A percentile compares a stretch with the other conserved stretches of the same genome.
These are phyloP conservation scores for Amiota communis DNA, from an alignment of 2,888 invertebrate genomes.

Conservation along the genomic window DNA sequence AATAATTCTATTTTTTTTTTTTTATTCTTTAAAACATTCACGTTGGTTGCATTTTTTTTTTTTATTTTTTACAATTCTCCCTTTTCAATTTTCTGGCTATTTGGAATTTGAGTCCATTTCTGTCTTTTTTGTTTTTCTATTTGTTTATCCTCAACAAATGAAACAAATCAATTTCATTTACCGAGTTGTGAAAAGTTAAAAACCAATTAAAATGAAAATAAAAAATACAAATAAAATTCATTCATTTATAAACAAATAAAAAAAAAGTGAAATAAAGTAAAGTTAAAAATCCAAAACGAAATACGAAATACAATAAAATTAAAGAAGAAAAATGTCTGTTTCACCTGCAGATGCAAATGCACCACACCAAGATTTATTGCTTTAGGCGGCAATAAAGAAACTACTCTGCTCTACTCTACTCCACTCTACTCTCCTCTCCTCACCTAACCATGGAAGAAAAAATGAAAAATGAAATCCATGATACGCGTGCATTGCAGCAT, in stretches of 20 bases:
- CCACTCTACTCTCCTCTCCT: no score
- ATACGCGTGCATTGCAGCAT: background rate
- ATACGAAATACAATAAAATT: no score
- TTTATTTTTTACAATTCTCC: background rate
- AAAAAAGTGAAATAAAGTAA: background rate
- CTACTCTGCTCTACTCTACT: no score
- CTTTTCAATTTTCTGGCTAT: no score
- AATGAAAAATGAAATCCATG: no score
- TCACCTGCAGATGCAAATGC: slow-evolving; percentile 12
- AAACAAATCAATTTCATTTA: slow-evolving; percentile 9
- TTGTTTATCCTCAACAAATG: background rate
- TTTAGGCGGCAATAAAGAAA: slow-evolving; percentile 3
- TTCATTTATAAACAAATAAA: slow-evolving; percentile 9
- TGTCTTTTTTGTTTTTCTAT: background rate
- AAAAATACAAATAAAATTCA: background rate
- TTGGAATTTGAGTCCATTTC: background rate
- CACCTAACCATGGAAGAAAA: no score
- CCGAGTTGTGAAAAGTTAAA: background rate
- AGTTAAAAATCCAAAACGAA: no score
- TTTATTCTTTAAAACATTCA: background rate
- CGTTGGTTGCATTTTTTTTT: no score
- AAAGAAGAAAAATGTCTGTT: background rate
- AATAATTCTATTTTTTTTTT: background rate
- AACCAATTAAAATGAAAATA: background rate
- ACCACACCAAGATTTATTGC: slow-evolving; percentile 5